These are phyloP conservation scores for Acyrthosiphon pisum DNA, from an alignment of 1,140 invertebrate genomes.

Conservation along the genomic window DNA sequence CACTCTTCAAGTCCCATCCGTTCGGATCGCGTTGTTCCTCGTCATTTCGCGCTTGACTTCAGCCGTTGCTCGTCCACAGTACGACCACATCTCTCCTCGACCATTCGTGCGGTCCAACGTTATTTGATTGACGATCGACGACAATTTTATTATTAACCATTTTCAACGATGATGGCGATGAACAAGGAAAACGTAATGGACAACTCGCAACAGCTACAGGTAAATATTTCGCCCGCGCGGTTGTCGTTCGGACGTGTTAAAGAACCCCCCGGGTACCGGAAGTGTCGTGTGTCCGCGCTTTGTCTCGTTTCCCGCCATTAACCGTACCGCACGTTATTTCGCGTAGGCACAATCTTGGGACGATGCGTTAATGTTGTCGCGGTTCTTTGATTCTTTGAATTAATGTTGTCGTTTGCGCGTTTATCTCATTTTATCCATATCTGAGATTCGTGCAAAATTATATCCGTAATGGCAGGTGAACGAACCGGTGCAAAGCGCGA, in stretches of 20 bases:
- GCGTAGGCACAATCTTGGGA: neutral
- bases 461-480: neutral
- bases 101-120: neutral
- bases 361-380: too few relatives aligned
- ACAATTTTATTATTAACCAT: too few relatives aligned
- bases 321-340: neutral
- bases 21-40: neutral
- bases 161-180: neutral
- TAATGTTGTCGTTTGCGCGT: too few relatives aligned
- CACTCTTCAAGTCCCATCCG: neutral
- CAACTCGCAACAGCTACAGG: neutral
- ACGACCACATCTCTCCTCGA: too few relatives aligned
- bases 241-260: neutral
- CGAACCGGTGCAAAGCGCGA: neutral
- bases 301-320: neutral
- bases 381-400: neutral
- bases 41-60: neutral
- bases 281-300: neutral
- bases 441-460: neutral
- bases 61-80: too few relatives aligned
- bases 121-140: too few relatives aligned
- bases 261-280: neutral
- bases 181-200: conserved; percentile 32
- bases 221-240: neutral
- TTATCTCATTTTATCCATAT: neutral